These are phyloP conservation scores for Chromis chromis DNA, from an alignment of 2,797 vertebrate species.

Conservation along the genomic window DNA sequence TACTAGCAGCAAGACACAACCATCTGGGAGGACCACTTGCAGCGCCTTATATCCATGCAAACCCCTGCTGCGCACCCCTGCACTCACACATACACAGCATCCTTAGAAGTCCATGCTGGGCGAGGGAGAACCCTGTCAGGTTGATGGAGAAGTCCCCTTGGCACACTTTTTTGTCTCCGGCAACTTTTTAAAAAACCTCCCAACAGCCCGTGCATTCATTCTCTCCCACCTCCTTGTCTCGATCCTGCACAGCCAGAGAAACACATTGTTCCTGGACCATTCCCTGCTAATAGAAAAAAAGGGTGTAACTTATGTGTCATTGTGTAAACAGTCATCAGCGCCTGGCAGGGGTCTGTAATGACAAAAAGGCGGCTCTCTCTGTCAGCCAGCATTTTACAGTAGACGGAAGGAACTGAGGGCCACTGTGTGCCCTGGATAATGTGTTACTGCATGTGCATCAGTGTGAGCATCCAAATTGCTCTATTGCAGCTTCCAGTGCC, in stretches of 20 bases:
- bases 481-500: not conserved
- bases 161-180: slow-evolving; percentile 69
- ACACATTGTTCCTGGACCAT: slow-evolving; percentile 44
- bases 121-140: slow-evolving; percentile 55
- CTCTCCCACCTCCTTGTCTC: slow-evolving; percentile 32
- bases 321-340: slow-evolving; percentile 60
- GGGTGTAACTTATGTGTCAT: slow-evolving; percentile 62
- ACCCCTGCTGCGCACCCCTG: slow-evolving; percentile 33
- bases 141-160: slow-evolving; percentile 72
- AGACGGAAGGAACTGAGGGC: slow-evolving; percentile 25
- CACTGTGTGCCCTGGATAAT: slow-evolving; percentile 39
- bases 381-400: slow-evolving; percentile 35
- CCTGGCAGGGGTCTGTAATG: slow-evolving; percentile 52
- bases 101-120: slow-evolving; percentile 60
- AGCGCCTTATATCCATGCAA: slow-evolving; percentile 60
- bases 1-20: slow-evolving; percentile 69
- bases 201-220: slow-evolving; percentile 41
- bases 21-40: slow-evolving; percentile 81
- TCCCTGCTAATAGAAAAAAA: slow-evolving; percentile 48
- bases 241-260: slow-evolving; percentile 35
- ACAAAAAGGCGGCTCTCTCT: slow-evolving; percentile 53
- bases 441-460: slow-evolving; percentile 11
- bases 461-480: slow-evolving; percentile 18
- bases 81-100: slow-evolving; percentile 54
- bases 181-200: slow-evolving; percentile 46